A percentile compares a stretch with the other conserved stretches of the same genome.
Evolutionary conservation across 2,888 invertebrate genomes (phyloP).

Genomic region (Axea sp.): DNA sequence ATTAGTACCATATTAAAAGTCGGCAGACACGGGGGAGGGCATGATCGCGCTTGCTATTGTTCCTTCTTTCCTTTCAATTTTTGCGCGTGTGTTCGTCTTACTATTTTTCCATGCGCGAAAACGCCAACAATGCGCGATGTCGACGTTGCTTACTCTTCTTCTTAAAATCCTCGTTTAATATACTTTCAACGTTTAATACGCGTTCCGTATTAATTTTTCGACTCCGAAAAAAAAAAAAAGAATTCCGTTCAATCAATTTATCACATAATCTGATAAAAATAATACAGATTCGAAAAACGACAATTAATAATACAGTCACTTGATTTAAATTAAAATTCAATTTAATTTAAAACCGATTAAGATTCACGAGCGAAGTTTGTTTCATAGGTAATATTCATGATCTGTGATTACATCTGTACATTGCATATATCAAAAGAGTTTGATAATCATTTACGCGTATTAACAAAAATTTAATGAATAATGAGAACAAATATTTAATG

Average conservation of each 20-base stretch:
- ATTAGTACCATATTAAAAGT: slow-evolving; percentile 79
- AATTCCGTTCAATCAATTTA: slow-evolving; percentile 33
- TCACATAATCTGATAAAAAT: slow-evolving; percentile 30
- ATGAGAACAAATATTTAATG: too few relatives aligned
- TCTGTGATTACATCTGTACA: too few relatives aligned
- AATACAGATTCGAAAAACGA: slow-evolving; percentile 16
- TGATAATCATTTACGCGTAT: too few relatives aligned
- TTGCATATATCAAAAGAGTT: too few relatives aligned
- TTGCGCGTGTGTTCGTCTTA: not conserved
- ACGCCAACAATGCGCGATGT: not conserved
- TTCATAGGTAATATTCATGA: too few relatives aligned
- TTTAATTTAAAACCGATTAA: too few relatives aligned
- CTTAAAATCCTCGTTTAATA: slow-evolving; percentile 46
- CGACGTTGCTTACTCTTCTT: slow-evolving; percentile 7
- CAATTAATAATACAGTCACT: too few relatives aligned
- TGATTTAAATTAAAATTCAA: too few relatives aligned
- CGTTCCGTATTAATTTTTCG: slow-evolving; percentile 19
- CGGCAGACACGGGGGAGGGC: slow-evolving; percentile 76
- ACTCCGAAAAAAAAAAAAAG: slow-evolving; percentile 27
- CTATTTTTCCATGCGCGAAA: slow-evolving; percentile 14
- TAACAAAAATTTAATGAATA: too few relatives aligned
- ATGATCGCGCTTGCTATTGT: slow-evolving; percentile 56
- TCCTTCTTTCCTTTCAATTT: slow-evolving; percentile 4
- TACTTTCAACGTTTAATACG: slow-evolving; percentile 52
- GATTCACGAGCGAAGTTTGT: too few relatives aligned